A percentile compares a stretch with the other conserved stretches of the same genome.
phyloP scores from a whole-genome alignment of 2,888 invertebrate species.

The Cerastoderma edule region DNA sequence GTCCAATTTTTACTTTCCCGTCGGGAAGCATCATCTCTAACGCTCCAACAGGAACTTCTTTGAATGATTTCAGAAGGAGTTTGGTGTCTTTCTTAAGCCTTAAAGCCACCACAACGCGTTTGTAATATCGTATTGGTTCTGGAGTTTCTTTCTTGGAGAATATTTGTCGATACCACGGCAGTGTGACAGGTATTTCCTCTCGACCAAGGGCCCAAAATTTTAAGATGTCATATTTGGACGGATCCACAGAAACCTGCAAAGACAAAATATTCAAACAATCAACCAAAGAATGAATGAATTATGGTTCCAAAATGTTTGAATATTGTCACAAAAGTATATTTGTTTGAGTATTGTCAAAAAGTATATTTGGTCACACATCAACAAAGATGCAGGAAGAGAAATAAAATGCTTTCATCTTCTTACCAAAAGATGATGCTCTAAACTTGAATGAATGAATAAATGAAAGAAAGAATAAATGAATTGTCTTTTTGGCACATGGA shows the following conservation, averaged over 20 bases:
- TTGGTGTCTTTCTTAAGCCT: conserved; percentile 81
- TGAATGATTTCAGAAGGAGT: conserved; percentile 82
- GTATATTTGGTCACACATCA: too few relatives aligned
- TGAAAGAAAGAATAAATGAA: too few relatives aligned
- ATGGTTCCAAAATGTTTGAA: too few relatives aligned
- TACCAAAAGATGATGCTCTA: too few relatives aligned
- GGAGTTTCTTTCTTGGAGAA: conserved; percentile 56
- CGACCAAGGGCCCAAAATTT: conserved; percentile 82
- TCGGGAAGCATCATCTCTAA: conserved; percentile 81
- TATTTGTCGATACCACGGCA: conserved; percentile 64
- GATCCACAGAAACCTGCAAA: conserved; percentile 79
- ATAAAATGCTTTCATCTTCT: too few relatives aligned
- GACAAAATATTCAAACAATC: conserved; percentile 11
- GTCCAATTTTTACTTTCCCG: conserved; percentile 77
- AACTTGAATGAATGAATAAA: too few relatives aligned
- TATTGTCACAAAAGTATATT: too few relatives aligned
- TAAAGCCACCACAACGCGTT: conserved; percentile 81
- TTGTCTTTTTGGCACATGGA: too few relatives aligned
- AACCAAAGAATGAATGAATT: too few relatives aligned
- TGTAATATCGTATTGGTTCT: conserved; percentile 76
- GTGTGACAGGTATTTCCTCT: conserved; percentile 62
- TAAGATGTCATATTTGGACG: conserved; percentile 79
- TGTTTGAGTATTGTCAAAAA: too few relatives aligned
- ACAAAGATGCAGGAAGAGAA: too few relatives aligned
- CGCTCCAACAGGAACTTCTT: conserved; percentile 80